Conservation (phyloP, 2,113 vertebrate genomes). For the Xiphias gladius region DNA sequence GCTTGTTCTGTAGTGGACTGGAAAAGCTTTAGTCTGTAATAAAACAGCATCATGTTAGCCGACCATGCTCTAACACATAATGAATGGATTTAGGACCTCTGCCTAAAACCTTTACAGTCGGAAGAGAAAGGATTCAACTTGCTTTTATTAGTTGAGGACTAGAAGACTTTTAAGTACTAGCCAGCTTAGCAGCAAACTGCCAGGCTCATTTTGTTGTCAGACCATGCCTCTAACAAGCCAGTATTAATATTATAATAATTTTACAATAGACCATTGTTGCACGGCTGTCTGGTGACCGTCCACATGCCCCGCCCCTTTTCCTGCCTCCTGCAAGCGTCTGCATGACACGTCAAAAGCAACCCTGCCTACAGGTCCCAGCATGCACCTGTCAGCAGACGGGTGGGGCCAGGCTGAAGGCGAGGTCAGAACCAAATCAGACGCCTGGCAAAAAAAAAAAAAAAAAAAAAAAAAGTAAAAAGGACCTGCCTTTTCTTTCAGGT, state of each 20-base stretch:
- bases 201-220: conserved; percentile 20
- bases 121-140: conserved; percentile 12
- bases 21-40: conserved; percentile 44
- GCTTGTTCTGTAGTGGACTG: conserved; percentile 47
- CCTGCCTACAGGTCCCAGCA: conserved; percentile 70
- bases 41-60: conserved; percentile 8
- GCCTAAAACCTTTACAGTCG: not conserved
- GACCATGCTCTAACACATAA: not conserved
- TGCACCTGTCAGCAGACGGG: conserved; percentile 61
- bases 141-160: conserved; percentile 13
- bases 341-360: conserved; percentile 37
- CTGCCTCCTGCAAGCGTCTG: conserved; percentile 28
- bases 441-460: not conserved
- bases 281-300: conserved; percentile 43
- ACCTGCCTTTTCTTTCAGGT: conserved; percentile 49
- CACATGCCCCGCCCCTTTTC: conserved; percentile 21
- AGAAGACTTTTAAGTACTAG: conserved; percentile 20
- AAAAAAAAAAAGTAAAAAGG: not conserved
- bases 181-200: conserved; percentile 35
- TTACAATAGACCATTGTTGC: conserved; percentile 36
- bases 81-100: not conserved
- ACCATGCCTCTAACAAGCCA: conserved; percentile 42
- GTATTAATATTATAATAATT: conserved; percentile 41
- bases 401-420: conserved; percentile 16
- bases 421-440: conserved; percentile 33